phyloP scores from a whole-genome alignment of 2,888 invertebrate species.

The Ectemnius lituratus region DNA sequence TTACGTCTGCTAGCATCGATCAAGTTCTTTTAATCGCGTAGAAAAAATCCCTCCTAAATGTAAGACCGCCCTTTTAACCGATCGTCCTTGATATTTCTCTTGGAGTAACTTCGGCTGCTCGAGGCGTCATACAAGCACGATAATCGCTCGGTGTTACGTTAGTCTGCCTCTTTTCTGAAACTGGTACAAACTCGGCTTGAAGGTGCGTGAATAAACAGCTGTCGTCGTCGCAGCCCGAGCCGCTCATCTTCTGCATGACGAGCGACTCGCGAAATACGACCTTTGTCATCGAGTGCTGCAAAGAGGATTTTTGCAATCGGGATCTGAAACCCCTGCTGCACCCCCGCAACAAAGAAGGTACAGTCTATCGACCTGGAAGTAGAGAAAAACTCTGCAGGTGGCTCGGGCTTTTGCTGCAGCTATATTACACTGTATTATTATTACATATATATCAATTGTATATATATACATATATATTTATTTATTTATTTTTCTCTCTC shows the following conservation, averaged over 20 bases:
- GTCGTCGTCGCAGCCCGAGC: constrained; percentile 86
- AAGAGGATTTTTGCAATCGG: constrained; percentile 88
- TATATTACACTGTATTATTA: constrained; percentile 10
- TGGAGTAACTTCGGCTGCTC: constrained; percentile 17
- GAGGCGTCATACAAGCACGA: constrained; percentile 27
- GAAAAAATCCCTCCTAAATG: background rate
- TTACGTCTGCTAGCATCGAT: background rate
- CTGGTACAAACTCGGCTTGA: constrained; percentile 82
- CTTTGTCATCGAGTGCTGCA: constrained; percentile 90
- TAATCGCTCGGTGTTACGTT: constrained; percentile 24
- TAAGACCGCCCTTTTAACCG: constrained; percentile 12
- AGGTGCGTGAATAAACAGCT: constrained; percentile 89
- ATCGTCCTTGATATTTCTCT: constrained; percentile 25
- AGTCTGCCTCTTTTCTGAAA: constrained; percentile 69
- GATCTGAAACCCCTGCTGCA: constrained; percentile 85
- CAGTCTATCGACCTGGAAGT: constrained; percentile 67
- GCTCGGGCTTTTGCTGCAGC: constrained; percentile 61
- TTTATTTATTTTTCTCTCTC: constrained; percentile 12
- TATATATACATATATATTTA: constrained; percentile 15
- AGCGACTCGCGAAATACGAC: constrained; percentile 87
- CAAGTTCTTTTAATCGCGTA: background rate
- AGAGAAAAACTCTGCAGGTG: constrained; percentile 65
- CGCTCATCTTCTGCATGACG: constrained; percentile 90
- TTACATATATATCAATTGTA: constrained; percentile 21
- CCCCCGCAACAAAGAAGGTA: constrained; percentile 84